A percentile compares a stretch with the other conserved stretches of the same genome.
phyloP scores from a whole-genome alignment of 2,888 invertebrate genomes.

The Watsonalla cultraria region DNA sequence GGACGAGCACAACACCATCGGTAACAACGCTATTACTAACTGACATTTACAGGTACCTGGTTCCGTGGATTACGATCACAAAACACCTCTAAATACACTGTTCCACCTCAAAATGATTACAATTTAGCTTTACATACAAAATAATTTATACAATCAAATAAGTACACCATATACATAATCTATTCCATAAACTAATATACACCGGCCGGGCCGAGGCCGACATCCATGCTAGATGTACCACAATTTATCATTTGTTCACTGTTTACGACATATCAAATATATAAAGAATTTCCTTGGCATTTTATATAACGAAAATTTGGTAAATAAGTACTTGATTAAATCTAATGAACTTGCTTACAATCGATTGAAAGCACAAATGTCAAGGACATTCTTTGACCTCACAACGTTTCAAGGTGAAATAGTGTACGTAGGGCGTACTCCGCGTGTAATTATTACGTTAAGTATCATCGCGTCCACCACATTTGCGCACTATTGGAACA shows the following conservation, averaged over 20 bases:
- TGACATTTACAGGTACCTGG: neutral
- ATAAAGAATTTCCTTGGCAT: slow-evolving; percentile 7
- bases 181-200: slow-evolving; percentile 32
- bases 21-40: neutral
- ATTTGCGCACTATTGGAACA: neutral
- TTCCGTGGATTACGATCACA: slow-evolving; percentile 1
- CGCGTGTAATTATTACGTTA: slow-evolving; percentile 39
- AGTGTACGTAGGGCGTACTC: slow-evolving; percentile 45
- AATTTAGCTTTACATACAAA: slow-evolving; percentile 16
- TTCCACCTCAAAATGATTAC: slow-evolving; percentile 28
- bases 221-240: slow-evolving; percentile 45
- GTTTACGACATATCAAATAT: slow-evolving; percentile 56
- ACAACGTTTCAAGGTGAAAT: slow-evolving; percentile 41
- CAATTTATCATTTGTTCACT: slow-evolving; percentile 53
- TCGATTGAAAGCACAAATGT: slow-evolving; percentile 9
- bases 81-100: slow-evolving; percentile 28
- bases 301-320: slow-evolving; percentile 7
- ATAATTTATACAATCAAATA: slow-evolving; percentile 56
- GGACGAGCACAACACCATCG: neutral
- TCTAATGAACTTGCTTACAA: neutral
- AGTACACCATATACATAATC: slow-evolving; percentile 41
- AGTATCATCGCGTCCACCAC: slow-evolving; percentile 8
- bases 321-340: neutral
- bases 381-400: slow-evolving; percentile 10
- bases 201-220: slow-evolving; percentile 55